Conservation (phyloP, 2,113 vertebrate genomes). For the Leptosomus discolor region DNA sequence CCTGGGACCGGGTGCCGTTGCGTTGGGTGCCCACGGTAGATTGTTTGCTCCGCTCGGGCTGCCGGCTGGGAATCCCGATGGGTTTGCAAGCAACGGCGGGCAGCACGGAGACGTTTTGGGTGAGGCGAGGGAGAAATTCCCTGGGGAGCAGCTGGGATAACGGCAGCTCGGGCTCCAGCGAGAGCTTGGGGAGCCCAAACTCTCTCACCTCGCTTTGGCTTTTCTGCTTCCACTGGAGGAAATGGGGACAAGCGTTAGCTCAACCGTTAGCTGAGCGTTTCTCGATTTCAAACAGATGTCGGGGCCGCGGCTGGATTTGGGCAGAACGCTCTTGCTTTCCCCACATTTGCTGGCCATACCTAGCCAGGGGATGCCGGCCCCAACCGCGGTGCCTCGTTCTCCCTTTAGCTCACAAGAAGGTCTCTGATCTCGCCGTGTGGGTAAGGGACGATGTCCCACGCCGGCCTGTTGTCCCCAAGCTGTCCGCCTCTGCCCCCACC, state of each 20-base stretch:
- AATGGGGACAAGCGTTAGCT: not conserved
- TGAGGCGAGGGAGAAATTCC: not conserved
- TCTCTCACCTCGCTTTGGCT: not conserved
- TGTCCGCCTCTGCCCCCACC: not conserved
- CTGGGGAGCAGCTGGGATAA: not conserved
- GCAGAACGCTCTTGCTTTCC: conserved; percentile 29
- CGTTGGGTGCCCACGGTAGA: fast-evolving
- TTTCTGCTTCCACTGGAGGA: not conserved
- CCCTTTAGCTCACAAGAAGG: not conserved
- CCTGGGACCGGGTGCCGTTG: not conserved
- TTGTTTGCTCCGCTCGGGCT: not conserved
- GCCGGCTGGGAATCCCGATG: not conserved
- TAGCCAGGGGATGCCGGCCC: not conserved
- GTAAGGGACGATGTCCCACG: not conserved
- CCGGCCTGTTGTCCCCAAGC: not conserved
- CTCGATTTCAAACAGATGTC: not conserved
- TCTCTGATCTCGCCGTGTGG: fast-evolving
- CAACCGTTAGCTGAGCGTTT: not conserved
- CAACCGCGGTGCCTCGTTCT: not conserved
- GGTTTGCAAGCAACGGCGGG: not conserved
- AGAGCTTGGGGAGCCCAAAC: not conserved
- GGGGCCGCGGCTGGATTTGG: not conserved
- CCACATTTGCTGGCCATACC: not conserved
- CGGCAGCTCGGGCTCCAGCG: fast-evolving
- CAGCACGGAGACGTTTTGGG: not conserved